phyloP scores from a whole-genome alignment of 2,113 vertebrate species.

The Podarcis raffonei region DNA sequence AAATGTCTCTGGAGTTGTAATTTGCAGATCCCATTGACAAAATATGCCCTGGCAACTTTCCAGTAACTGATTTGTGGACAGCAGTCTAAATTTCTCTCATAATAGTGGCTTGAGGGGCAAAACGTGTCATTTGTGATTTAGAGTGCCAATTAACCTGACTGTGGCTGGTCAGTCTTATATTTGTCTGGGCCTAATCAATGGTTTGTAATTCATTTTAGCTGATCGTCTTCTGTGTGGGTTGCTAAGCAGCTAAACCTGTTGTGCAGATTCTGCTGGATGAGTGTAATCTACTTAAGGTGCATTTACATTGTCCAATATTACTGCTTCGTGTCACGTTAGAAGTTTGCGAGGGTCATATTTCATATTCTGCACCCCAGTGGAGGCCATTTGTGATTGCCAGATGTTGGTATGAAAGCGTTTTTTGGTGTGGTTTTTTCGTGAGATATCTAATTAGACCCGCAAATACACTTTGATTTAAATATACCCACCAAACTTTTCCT shows the following conservation, averaged over 20 bases:
- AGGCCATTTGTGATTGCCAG: constrained; percentile 25
- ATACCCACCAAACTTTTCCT: background rate
- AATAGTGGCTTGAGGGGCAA: constrained; percentile 31
- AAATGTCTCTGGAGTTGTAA: background rate
- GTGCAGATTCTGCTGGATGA: constrained; percentile 57
- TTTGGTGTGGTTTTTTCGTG: background rate
- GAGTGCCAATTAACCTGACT: constrained; percentile 64
- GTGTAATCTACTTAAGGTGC: constrained; percentile 67
- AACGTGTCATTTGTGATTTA: constrained; percentile 62
- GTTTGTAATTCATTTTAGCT: constrained; percentile 68
- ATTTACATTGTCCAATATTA: constrained; percentile 65
- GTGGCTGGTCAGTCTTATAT: constrained; percentile 40
- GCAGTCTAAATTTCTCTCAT: constrained; percentile 19
- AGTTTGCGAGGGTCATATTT: constrained; percentile 47
- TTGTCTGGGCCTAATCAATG: constrained; percentile 63
- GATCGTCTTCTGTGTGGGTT: constrained; percentile 61
- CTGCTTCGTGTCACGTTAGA: constrained; percentile 69
- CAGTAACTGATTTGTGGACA: background rate
- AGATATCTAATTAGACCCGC: background rate
- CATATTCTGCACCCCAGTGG: constrained; percentile 46
- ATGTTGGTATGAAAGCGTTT: constrained; percentile 14
- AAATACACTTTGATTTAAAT: background rate
- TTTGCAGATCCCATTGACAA: background rate
- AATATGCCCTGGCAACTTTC: background rate
- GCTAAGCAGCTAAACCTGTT: constrained; percentile 74